Conservation (phyloP, 2,888 invertebrate species). For the Cerastis rubricosa region DNA sequence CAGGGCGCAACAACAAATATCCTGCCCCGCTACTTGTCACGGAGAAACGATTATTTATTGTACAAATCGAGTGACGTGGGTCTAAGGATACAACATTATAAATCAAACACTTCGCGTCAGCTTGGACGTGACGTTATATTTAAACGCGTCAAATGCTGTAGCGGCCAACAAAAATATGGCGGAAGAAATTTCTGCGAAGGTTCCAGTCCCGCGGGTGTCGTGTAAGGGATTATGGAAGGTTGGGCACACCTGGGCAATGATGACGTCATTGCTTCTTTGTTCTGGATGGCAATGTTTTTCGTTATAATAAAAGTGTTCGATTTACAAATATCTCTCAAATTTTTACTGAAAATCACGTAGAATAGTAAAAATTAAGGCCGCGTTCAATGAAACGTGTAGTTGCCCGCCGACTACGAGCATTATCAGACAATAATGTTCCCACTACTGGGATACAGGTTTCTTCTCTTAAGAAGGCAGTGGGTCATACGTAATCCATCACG, state of each 20-base stretch:
- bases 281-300: slow-evolving; percentile 3
- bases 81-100: slow-evolving; percentile 78
- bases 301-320: background rate
- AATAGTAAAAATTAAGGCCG: background rate
- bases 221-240: slow-evolving; percentile 55
- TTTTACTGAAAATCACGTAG: background rate
- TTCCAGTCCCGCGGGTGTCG: slow-evolving; percentile 57
- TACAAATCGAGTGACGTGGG: slow-evolving; percentile 84
- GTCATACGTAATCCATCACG: background rate
- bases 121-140: slow-evolving; percentile 67
- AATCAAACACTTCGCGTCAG: slow-evolving; percentile 76
- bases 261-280: slow-evolving; percentile 54
- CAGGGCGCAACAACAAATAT: slow-evolving; percentile 77
- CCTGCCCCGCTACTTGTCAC: slow-evolving; percentile 75
- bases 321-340: background rate
- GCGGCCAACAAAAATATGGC: slow-evolving; percentile 52
- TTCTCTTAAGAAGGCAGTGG: background rate
- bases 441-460: background rate
- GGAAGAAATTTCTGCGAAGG: slow-evolving; percentile 47
- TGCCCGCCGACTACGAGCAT: background rate
- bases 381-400: background rate
- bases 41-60: slow-evolving; percentile 81
- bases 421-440: background rate
- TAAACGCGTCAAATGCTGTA: slow-evolving; percentile 56
- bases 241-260: slow-evolving; percentile 62